Evolutionary conservation across 2,888 invertebrate genomes (phyloP).

Genomic region (Drosophila quinaria): DNA sequence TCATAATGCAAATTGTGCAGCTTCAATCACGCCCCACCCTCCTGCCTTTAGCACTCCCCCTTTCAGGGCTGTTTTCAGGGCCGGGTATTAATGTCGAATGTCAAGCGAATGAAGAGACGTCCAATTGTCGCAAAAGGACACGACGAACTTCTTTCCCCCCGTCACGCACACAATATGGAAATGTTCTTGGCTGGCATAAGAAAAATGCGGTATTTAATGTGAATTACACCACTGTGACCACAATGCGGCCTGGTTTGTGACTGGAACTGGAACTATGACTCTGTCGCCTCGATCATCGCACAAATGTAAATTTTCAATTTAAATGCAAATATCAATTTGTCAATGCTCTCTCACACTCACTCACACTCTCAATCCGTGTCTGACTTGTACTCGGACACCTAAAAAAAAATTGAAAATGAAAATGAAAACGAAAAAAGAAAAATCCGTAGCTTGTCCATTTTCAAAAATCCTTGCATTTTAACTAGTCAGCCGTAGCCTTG

Average conservation of each 20-base stretch:
- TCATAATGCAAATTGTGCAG: constrained; percentile 79
- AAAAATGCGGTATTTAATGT: constrained; percentile 84
- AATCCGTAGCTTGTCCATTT: constrained; percentile 19
- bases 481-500: constrained; percentile 77
- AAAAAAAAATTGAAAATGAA: background rate
- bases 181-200: constrained; percentile 62
- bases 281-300: constrained; percentile 65
- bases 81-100: constrained; percentile 81
- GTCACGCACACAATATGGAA: constrained; percentile 60
- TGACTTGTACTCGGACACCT: background rate
- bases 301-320: constrained; percentile 86
- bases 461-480: constrained; percentile 77
- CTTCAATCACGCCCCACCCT: constrained; percentile 7
- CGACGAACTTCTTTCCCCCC: background rate
- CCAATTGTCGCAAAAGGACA: constrained; percentile 48
- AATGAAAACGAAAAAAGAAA: background rate
- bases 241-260: constrained; percentile 40
- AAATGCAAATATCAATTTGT: constrained; percentile 86
- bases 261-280: background rate
- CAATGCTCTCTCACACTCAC: constrained; percentile 73
- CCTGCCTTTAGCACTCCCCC: too few relatives aligned
- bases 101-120: constrained; percentile 73
- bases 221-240: constrained; percentile 86
- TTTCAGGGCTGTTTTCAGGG: background rate
- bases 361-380: constrained; percentile 9